phyloP scores from a whole-genome alignment of 2,888 invertebrate species.

The Oligia latruncula region DNA sequence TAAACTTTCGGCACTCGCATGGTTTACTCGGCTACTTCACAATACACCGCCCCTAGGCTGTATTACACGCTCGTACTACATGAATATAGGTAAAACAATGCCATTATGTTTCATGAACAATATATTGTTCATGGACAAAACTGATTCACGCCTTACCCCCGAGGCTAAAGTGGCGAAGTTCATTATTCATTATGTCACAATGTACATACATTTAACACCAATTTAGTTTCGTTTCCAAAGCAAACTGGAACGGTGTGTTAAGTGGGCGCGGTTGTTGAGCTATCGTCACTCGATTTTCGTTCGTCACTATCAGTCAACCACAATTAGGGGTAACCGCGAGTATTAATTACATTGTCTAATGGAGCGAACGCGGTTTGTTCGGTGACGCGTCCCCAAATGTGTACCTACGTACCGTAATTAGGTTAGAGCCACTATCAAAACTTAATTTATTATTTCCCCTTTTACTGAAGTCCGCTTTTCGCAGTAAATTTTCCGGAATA shows the following conservation, averaged over 20 bases:
- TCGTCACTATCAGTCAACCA: conserved; percentile 82
- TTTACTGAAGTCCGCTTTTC: conserved; percentile 41
- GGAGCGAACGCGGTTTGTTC: conserved; percentile 82
- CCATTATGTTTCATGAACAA: conserved; percentile 80
- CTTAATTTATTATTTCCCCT: conserved; percentile 63
- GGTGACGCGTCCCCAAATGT: conserved; percentile 77
- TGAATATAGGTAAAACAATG: conserved; percentile 79
- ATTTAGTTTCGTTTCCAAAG: conserved; percentile 77
- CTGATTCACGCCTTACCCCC: conserved; percentile 71
- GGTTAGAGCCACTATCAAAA: conserved; percentile 66
- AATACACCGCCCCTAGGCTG: conserved; percentile 52
- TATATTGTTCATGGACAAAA: conserved; percentile 77
- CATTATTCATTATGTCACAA: conserved; percentile 81
- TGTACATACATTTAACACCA: conserved; percentile 75
- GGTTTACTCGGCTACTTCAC: conserved; percentile 57
- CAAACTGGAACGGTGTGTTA: conserved; percentile 70
- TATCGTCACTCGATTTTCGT: conserved; percentile 80
- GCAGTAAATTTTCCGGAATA: conserved; percentile 40
- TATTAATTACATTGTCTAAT: conserved; percentile 90
- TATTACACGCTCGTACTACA: conserved; percentile 66
- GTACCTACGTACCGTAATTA: conserved; percentile 75
- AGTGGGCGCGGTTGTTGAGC: conserved; percentile 82
- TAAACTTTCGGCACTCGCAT: conserved; percentile 63
- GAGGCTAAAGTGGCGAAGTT: conserved; percentile 70
- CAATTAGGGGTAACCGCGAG: conserved; percentile 86